Base-by-base conservation (phyloP, 2,113 vertebrate species). In the Nannospalax galili region DNA sequence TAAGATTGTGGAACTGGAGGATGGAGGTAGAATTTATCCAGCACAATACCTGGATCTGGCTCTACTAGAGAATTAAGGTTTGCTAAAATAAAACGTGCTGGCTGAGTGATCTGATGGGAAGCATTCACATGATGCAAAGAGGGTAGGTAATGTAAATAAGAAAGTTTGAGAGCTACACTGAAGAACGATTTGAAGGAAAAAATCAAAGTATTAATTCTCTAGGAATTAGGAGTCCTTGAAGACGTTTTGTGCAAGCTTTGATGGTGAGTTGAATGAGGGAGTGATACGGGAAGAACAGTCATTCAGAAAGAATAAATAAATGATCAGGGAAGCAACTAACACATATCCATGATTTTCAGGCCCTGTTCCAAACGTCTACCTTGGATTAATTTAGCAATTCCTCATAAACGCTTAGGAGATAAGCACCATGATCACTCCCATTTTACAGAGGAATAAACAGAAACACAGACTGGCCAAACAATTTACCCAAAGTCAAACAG, bases 371-470 rank as follows among this genome's bases (percentile, higher is more conserved):
- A 58, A 30, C 48, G 5, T 12, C 86, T 75, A 24, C 24, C 64
- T 70, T 37, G 17, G 20, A 58, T 84, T 32, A 93, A 87, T 12
- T 45, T 69, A 56, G 35, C 37, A 60, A 10, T 74, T 90, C 15
- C 32, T 92, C 65, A 58, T 42, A 73, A n/a, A 30, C 16, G 19
- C 84, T 37, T 78, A 28, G 75, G 28, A 79, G 42, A 56, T 91
- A 40, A 19, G 22, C 60, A 45, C 35, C 19, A 24, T 86, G 35
- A 48, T 62, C 78, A 30, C 73, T 12, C 3, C 17, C 26, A 52
- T 40, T 88, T 74, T 48, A 84, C 1, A 84, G 48, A 78, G 48
- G 22, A 95, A 28, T 40, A 91, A 95, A 74, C n/a, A 78, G 22
- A 95, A 40, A 77, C 64, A 32, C 12, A 86, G 24, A 45, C 1